Evolutionary conservation across 2,113 vertebrate genomes (phyloP).

Genomic region (Neotragus pygmaeus): DNA sequence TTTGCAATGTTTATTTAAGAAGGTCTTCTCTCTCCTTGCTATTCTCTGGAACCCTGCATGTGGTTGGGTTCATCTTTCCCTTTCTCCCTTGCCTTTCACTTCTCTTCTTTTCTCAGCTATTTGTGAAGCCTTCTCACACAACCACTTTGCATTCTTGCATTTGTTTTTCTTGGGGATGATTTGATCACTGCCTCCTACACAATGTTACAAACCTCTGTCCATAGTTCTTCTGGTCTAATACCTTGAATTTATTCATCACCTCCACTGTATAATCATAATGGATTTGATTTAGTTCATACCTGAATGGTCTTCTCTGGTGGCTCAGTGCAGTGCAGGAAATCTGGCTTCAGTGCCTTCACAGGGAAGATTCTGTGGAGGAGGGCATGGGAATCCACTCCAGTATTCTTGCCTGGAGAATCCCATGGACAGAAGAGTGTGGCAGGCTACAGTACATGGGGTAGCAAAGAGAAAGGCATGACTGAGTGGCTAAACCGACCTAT

Average conservation of each 20-base stretch:
- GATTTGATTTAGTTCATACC: neutral
- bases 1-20: neutral
- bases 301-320: neutral
- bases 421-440: neutral
- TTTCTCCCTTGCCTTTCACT: neutral
- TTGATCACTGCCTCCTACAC: neutral
- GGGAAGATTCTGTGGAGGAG: neutral
- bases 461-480: fast-evolving
- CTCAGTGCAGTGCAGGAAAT: neutral
- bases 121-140: neutral
- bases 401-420: neutral
- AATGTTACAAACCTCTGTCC: neutral
- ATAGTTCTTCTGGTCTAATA: neutral
- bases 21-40: neutral
- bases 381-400: neutral
- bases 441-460: neutral
- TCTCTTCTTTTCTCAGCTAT: neutral
- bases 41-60: neutral
- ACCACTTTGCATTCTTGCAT: neutral
- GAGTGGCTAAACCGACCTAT: neutral
- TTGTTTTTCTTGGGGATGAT: neutral
- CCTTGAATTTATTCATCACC: neutral
- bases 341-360: fast-evolving
- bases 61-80: neutral
- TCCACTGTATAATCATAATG: neutral